Conservation (phyloP, 2,888 invertebrate genomes). For the Sycophila texana region DNA sequence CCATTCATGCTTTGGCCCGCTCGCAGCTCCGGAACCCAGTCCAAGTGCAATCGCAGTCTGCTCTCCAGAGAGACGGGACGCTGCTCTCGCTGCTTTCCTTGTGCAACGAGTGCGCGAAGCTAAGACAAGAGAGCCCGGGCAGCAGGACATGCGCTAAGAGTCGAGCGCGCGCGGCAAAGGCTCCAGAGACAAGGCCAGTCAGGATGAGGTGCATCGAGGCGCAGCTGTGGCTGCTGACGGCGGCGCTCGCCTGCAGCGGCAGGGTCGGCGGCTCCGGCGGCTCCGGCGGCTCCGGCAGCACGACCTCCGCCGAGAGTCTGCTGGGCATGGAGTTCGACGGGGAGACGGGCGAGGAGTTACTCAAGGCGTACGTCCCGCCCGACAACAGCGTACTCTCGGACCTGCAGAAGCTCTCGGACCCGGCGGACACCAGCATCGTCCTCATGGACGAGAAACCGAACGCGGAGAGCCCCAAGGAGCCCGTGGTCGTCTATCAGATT, state of each 20-base stretch:
- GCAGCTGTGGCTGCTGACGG: conserved; percentile 25
- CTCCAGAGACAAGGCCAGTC: background rate
- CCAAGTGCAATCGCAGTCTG: conserved; percentile 36
- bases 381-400: conserved; percentile 59
- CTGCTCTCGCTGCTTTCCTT: background rate
- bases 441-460: conserved; percentile 59
- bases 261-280: background rate
- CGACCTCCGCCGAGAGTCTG: conserved; percentile 39
- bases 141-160: background rate
- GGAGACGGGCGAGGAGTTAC: conserved; percentile 66
- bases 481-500: conserved; percentile 84
- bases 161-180: background rate
- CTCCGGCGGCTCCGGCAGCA: conserved; percentile 52
- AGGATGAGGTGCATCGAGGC: conserved; percentile 40
- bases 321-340: conserved; percentile 65
- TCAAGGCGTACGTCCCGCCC: conserved; percentile 60
- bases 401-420: conserved; percentile 61
- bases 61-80: background rate
- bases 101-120: background rate
- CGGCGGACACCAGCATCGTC: conserved; percentile 70
- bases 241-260: conserved; percentile 45
- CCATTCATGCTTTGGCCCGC: conserved; percentile 47
- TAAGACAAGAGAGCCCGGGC: too few species aligned
- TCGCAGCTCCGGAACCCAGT: conserved; percentile 9
- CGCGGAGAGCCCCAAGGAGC: conserved; percentile 66